These are phyloP conservation scores for Hypothenemus hampei DNA, from an alignment of 1,140 invertebrate species.

Conservation along the genomic window DNA sequence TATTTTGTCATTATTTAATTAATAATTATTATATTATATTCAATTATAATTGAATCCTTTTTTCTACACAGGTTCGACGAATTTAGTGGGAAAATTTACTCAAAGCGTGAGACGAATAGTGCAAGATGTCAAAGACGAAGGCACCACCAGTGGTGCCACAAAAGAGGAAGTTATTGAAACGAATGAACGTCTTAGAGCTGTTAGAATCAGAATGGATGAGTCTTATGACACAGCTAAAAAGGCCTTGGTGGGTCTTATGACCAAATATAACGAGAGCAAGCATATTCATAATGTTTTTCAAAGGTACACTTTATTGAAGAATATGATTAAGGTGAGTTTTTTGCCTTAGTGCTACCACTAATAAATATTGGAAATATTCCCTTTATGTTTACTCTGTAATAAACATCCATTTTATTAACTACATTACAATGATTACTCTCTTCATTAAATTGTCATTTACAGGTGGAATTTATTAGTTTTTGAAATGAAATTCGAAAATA, in stretches of 20 bases:
- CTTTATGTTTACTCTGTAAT: too few relatives aligned
- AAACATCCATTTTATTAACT: too few relatives aligned
- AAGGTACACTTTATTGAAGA: conserved; percentile 76
- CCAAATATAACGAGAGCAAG: conserved; percentile 81
- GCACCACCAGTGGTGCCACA: conserved; percentile 78
- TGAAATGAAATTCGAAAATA: too few relatives aligned
- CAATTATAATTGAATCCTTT: too few relatives aligned
- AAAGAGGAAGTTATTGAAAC: conserved; percentile 87
- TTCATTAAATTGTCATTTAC: too few relatives aligned
- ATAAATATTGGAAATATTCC: too few relatives aligned
- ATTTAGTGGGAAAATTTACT: conserved; percentile 87
- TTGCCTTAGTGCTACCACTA: too few relatives aligned
- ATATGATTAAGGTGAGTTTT: conserved; percentile 93
- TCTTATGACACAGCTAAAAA: conserved; percentile 85
- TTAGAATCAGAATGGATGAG: conserved; percentile 76
- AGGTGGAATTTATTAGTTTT: neutral
- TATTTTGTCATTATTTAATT: too few relatives aligned
- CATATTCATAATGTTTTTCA: conserved; percentile 79
- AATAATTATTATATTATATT: too few relatives aligned
- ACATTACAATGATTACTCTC: too few relatives aligned
- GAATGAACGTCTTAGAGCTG: conserved; percentile 75
- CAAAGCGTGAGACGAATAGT: conserved; percentile 86
- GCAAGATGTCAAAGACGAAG: conserved; percentile 90
- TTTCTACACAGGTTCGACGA: conserved; percentile 52
- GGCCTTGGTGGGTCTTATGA: conserved; percentile 77